phyloP scores from a whole-genome alignment of 1,140 invertebrate genomes.

The Drosophila jambulina region DNA sequence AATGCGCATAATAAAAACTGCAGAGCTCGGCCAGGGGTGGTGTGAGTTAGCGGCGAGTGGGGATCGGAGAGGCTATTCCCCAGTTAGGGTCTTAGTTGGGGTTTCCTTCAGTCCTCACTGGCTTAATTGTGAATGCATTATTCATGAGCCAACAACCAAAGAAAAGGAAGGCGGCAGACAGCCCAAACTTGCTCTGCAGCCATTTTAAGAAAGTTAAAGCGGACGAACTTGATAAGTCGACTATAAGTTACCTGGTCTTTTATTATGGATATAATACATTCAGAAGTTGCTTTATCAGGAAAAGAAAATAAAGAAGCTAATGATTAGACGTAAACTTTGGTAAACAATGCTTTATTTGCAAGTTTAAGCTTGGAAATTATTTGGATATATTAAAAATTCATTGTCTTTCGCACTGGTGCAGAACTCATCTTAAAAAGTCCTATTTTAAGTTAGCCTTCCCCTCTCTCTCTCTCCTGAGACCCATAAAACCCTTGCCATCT shows the following conservation, averaged over 20 bases:
- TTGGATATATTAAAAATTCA: background rate
- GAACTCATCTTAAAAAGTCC: background rate
- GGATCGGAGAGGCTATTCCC: slow-evolving; percentile 5
- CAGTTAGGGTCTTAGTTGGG: slow-evolving; percentile 44
- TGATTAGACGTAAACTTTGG: background rate
- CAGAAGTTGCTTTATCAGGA: background rate
- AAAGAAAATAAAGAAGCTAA: background rate
- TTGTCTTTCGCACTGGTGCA: background rate
- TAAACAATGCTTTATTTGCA: background rate
- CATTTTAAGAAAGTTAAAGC: slow-evolving; percentile 19
- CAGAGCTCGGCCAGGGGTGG: slow-evolving; percentile 26
- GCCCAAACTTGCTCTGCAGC: slow-evolving; percentile 26
- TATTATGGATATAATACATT: background rate
- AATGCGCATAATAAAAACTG: slow-evolving; percentile 70
- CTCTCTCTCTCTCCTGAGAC: background rate
- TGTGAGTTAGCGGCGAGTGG: slow-evolving; percentile 7
- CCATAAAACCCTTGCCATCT: background rate
- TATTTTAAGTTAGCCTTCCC: background rate
- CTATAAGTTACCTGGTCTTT: slow-evolving; percentile 1
- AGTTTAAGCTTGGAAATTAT: background rate
- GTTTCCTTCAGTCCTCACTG: slow-evolving; percentile 51
- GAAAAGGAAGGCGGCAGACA: slow-evolving; percentile 27
- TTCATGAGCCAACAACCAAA: slow-evolving; percentile 65
- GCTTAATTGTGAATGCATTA: slow-evolving; percentile 82
- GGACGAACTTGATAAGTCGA: background rate